Evolutionary conservation across 2,888 invertebrate genomes (phyloP).

Genomic region (Idaea aversata): DNA sequence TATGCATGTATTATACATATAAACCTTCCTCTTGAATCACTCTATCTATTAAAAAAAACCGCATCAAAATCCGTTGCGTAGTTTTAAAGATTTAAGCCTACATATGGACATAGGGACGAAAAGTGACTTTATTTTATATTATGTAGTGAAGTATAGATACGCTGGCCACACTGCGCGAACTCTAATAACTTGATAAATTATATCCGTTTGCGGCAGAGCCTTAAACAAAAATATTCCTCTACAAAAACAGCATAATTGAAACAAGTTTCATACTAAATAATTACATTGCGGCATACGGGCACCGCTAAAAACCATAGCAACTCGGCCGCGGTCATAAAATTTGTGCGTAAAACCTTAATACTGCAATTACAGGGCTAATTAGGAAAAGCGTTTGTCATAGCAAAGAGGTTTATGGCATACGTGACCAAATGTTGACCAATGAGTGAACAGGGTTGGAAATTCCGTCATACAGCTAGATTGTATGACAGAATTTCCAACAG

Average conservation of each 20-base stretch:
- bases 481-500: too few species aligned
- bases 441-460: neutral
- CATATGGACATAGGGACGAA: too few species aligned
- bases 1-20: too few species aligned
- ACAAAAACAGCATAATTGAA: neutral
- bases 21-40: too few species aligned
- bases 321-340: conserved; percentile 60
- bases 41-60: too few species aligned
- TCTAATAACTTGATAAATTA: too few species aligned
- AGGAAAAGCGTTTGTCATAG: conserved; percentile 62
- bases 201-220: too few species aligned
- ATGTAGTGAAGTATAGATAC: too few species aligned
- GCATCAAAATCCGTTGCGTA: too few species aligned
- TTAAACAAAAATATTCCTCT: neutral
- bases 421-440: conserved; percentile 25
- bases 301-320: conserved; percentile 17
- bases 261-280: neutral
- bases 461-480: neutral
- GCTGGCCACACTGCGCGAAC: too few species aligned
- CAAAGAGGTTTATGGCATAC: conserved; percentile 28
- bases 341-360: conserved; percentile 62
- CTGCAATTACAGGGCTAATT: conserved; percentile 70
- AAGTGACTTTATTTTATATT: too few species aligned
- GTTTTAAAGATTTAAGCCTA: too few species aligned
- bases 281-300: neutral